Evolutionary conservation across 2,113 vertebrate genomes (phyloP), one percentile per base, ranked within the genome.

Genomic region (Callopanchax toddi): DNA sequence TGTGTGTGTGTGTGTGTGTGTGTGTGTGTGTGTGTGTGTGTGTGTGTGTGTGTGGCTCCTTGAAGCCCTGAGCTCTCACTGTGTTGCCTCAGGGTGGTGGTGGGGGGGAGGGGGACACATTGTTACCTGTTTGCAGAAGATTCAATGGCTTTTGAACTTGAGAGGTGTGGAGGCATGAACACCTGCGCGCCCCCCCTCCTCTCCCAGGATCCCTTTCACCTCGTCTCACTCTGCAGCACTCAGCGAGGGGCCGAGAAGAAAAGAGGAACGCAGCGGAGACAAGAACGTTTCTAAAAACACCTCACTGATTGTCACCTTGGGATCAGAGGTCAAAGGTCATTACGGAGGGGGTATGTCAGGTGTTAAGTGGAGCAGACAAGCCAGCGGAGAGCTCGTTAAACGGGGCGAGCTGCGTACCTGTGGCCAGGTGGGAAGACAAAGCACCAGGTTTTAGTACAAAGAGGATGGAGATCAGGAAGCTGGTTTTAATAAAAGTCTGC

Each of bases 351-450:
- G 85, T 69, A 83, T 92, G 92, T 92, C 92, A 91, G 91, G 91
- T 92, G 92, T 92, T 93, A 93, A 93, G 91, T 92, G 91, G 89
- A 77, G 82, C 82, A 92, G 88, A 86, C 91, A 86, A 77, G 79
- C 62, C 58, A 70, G 26, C 53, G 78, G 77, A 84, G 77, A 68
- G 59, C 67, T 86, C 84, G 86, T 86, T 89, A 79, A 85, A 86
- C 86, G 78, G 85, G 81, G 57, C 8, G 69, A 81, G 76, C 76
- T 78, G 81, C 86, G 87, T 61, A 91, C 88, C 89, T 88, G 89
- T 29, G 25, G 75, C 89, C 90, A 91, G 89, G 87, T 92, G 89
- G 85, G 81, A 75, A 51, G 77, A 91, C 87, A 89, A 89, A 89
- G 85, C 76, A 37, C 13, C 8, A 1, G 36, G 75, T 15, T 83